phyloP scores from a whole-genome alignment of 2,113 vertebrate genomes.

The Vulpes ferrilata region DNA sequence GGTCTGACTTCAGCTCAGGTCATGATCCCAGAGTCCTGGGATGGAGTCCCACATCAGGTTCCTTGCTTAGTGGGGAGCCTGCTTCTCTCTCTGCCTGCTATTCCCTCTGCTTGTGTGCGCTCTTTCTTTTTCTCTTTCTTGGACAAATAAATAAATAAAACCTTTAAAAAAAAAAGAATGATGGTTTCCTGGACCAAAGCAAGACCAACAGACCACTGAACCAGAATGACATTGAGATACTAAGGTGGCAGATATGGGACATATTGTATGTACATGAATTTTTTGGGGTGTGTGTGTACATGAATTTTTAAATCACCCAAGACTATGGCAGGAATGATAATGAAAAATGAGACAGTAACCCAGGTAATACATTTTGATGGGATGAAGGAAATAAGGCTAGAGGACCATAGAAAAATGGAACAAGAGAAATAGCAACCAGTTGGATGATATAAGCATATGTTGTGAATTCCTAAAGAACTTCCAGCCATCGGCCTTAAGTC shows the following conservation, averaged over 20 bases:
- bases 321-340: too few relatives aligned
- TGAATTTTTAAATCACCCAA: background rate
- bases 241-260: background rate
- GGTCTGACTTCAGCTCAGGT: too few relatives aligned
- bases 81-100: too few relatives aligned
- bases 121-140: too few relatives aligned
- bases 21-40: too few relatives aligned
- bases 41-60: too few relatives aligned
- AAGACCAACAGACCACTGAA: rapidly evolving
- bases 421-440: rapidly evolving
- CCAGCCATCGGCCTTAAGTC: rapidly evolving
- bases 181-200: background rate
- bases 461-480: rapidly evolving
- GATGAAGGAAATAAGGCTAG: background rate
- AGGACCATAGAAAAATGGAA: background rate
- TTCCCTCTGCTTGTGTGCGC: too few relatives aligned
- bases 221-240: rapidly evolving
- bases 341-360: background rate
- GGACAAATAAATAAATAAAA: too few relatives aligned
- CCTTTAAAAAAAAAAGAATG: background rate
- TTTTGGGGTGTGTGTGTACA: background rate
- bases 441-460: rapidly evolving
- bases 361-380: background rate
- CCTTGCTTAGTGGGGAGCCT: too few relatives aligned
- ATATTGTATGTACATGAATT: background rate